Evolutionary conservation across 2,888 invertebrate genomes (phyloP), one percentile per base, ranked within the genome.

Genomic region (Hipparchia semele): DNA sequence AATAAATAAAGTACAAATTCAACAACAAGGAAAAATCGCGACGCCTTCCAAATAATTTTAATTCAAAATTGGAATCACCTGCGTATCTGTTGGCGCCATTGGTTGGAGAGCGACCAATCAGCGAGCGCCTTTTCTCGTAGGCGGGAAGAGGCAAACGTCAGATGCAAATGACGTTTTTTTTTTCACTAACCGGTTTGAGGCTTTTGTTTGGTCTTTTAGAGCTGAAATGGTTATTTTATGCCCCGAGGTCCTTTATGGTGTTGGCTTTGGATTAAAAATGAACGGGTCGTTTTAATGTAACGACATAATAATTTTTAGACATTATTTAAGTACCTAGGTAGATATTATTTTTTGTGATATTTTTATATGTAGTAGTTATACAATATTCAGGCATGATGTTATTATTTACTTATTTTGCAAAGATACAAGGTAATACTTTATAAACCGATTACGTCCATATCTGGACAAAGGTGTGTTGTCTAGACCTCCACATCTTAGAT

Each of bases 71-170:
- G 79, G 82, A 79, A 79, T 78, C 80, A 73, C 77, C 78, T 77
- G 80, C 74, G 79, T 78, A 79, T 78, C 83, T 80, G 6, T 33
- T 2, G 33, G 12, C 65, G 65, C 65, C 6, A 90, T 92, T 91
- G 92, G 92, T 75, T 78, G 78, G 68, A 75, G 75, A 71, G 58
- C 80, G 80, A 77, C 92, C 92, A 92, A 93, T 91, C 79, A 82
- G 80, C 77, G 83, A 78, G 78, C 83, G 75, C 77, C 78, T 58
- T 78, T 76, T 80, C 75, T 75, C 78, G 89, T 86, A 91, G 92
- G 92, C 92, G 92, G 92, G 90, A 91, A 92, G 89, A 88, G 90
- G 89, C 89, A 86, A 89, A 89, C 89, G 90, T 89, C 90, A 90
- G 81, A 92, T 91, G 92, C 88, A 91, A 92, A 92, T 91, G 86